Percentiles rank a stretch among this genome's conserved stretches.
phyloP scores from a whole-genome alignment of 2,888 invertebrate species.

The Eurytoma adleriae region DNA sequence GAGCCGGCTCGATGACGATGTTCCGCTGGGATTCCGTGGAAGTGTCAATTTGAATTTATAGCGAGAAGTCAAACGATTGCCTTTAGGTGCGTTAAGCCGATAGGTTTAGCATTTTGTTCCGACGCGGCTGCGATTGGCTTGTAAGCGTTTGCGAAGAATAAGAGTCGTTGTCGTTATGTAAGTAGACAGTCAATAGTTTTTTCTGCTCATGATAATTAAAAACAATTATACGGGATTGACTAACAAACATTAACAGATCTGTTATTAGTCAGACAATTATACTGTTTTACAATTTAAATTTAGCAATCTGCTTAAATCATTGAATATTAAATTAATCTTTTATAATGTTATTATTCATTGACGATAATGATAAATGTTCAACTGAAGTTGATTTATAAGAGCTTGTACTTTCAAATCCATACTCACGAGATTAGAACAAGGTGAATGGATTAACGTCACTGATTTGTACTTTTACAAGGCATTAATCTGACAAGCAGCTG shows the following conservation, averaged over 20 bases:
- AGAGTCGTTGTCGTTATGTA: too few species aligned
- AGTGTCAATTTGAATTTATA: background rate
- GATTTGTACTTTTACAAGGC: constrained; percentile 30
- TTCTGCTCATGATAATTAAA: too few species aligned
- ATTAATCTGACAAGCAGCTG: constrained; percentile 44
- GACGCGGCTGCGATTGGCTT: too few species aligned
- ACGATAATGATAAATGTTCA: constrained; percentile 24
- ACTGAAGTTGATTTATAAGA: constrained; percentile 4
- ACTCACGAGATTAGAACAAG: constrained; percentile 33
- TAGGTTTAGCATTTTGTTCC: too few species aligned
- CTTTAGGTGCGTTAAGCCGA: too few species aligned
- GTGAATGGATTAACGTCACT: constrained; percentile 32
- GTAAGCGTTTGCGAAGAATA: too few species aligned
- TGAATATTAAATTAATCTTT: constrained; percentile 11
- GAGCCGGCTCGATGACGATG: too few species aligned
- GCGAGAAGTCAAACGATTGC: too few species aligned
- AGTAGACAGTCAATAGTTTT: too few species aligned
- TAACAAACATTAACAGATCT: background rate
- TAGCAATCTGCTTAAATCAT: background rate
- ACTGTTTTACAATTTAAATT: too few species aligned
- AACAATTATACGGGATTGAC: too few species aligned
- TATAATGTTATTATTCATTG: constrained; percentile 21
- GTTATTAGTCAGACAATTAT: background rate
- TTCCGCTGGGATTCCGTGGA: background rate
- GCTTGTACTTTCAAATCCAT: constrained; percentile 1